Evolutionary conservation across 2,888 invertebrate species (phyloP).

Genomic region (Caenorhabditis sp.): DNA sequence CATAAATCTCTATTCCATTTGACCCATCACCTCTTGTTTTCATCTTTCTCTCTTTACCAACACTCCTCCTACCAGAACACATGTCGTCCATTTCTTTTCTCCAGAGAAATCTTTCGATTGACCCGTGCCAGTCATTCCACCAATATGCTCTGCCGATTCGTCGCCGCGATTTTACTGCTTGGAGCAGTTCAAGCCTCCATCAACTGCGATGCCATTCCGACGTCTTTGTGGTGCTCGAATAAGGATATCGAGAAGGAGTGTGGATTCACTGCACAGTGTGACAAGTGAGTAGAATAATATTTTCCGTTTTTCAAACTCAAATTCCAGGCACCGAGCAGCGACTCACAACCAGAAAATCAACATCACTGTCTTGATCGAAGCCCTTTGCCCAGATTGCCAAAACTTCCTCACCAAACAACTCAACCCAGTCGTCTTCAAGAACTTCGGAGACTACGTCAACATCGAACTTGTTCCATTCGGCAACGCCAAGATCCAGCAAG

Average conservation of each 20-base stretch:
- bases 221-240: constrained; percentile 75
- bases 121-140: constrained; percentile 30
- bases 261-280: constrained; percentile 70
- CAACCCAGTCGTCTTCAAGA: constrained; percentile 74
- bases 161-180: constrained; percentile 29
- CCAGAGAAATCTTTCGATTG: constrained; percentile 9
- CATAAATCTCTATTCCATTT: constrained; percentile 31
- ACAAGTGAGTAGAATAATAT: constrained; percentile 46
- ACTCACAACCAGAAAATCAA: constrained; percentile 72
- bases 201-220: constrained; percentile 72
- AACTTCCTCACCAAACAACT: constrained; percentile 74
- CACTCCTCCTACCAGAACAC: constrained; percentile 46
- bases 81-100: constrained; percentile 33
- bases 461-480: constrained; percentile 82
- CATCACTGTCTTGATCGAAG: constrained; percentile 75
- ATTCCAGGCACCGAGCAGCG: constrained; percentile 62
- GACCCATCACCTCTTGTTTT: constrained; percentile 33
- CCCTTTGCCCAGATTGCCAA: constrained; percentile 80
- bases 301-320: neutral
- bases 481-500: constrained; percentile 77
- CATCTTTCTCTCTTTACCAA: neutral
- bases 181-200: constrained; percentile 35
- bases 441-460: constrained; percentile 75
- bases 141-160: constrained; percentile 46
- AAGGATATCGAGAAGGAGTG: constrained; percentile 70